phyloP scores from a whole-genome alignment of 2,888 invertebrate species.

The Noctuana brunneofusca region DNA sequence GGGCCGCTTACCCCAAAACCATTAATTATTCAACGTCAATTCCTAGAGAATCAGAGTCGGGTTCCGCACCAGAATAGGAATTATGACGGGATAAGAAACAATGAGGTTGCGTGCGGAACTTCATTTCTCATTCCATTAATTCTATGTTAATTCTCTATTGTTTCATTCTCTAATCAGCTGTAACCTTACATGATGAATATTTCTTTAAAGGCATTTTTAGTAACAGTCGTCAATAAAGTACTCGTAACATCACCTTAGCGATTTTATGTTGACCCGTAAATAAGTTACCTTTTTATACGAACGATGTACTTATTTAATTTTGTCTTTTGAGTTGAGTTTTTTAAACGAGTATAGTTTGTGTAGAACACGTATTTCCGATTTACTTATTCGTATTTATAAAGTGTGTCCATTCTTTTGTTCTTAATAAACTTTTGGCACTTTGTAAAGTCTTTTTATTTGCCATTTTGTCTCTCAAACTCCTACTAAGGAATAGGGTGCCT shows the following conservation, averaged over 20 bases:
- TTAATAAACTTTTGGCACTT: too few species aligned
- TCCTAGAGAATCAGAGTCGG: conserved; percentile 55
- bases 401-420: too few species aligned
- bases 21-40: conserved; percentile 71
- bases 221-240: background rate
- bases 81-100: conserved; percentile 63
- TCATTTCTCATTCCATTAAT: conserved; percentile 35
- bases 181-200: background rate
- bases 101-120: conserved; percentile 51
- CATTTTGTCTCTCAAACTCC: too few species aligned
- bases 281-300: too few species aligned
- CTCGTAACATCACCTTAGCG: too few species aligned
- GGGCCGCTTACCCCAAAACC: conserved; percentile 45
- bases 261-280: too few species aligned
- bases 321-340: too few species aligned
- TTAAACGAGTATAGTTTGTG: too few species aligned
- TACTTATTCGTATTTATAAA: too few species aligned
- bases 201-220: background rate
- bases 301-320: too few species aligned
- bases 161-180: background rate
- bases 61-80: conserved; percentile 47
- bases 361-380: too few species aligned
- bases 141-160: conserved; percentile 11
- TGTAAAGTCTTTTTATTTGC: background rate
- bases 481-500: background rate